Conservation (phyloP, 2,888 invertebrate genomes). For the Charanyca ferruginea region DNA sequence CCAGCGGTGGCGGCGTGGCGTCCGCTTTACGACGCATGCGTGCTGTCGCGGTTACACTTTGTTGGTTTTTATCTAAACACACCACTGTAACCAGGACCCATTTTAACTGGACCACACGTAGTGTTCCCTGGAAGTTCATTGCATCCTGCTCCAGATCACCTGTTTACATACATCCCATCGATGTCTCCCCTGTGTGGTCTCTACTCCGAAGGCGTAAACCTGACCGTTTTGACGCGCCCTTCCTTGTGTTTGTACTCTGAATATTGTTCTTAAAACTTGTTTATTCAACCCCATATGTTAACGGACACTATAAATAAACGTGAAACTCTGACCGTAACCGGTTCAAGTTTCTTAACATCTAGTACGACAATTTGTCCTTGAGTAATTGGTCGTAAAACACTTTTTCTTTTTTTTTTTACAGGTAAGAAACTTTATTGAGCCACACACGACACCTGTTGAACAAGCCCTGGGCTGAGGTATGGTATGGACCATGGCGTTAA, state of each 20-base stretch:
- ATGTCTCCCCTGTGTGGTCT: conserved; percentile 69
- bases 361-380: conserved; percentile 70
- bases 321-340: conserved; percentile 61
- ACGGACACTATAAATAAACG: conserved; percentile 70
- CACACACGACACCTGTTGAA: conserved; percentile 72
- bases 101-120: conserved; percentile 72
- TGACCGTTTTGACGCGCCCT: conserved; percentile 37
- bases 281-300: conserved; percentile 70
- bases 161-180: conserved; percentile 67
- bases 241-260: conserved; percentile 52
- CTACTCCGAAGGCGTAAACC: conserved; percentile 53
- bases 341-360: conserved; percentile 60
- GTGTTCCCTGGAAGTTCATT: conserved; percentile 64
- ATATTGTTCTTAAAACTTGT: conserved; percentile 66
- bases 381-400: conserved; percentile 73
- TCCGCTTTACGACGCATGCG: conserved; percentile 72
- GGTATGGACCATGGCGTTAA: conserved; percentile 65
- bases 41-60: conserved; percentile 75
- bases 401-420: conserved; percentile 73
- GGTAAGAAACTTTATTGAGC: conserved; percentile 77
- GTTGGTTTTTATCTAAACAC: conserved; percentile 77
- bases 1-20: conserved; percentile 67
- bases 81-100: conserved; percentile 58
- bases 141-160: conserved; percentile 67
- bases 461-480: conserved; percentile 58